These are phyloP conservation scores for Chrysomallon squamiferum DNA, from an alignment of 1,140 invertebrate genomes.

Conservation along the genomic window DNA sequence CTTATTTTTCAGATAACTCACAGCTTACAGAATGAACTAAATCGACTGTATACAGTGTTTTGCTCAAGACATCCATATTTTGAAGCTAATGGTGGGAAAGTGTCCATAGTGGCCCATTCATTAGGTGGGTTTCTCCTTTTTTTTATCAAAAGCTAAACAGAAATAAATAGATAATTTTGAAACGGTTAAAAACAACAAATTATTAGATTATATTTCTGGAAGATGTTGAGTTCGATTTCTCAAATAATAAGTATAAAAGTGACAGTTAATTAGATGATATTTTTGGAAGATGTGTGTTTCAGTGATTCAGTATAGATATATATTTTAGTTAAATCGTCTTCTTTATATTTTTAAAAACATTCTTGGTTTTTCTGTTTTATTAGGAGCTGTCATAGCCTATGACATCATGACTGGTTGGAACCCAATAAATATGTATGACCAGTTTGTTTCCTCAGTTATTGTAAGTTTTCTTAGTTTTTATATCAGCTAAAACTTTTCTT, in stretches of 20 bases:
- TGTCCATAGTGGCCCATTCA: conserved; percentile 80
- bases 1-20: conserved; percentile 69
- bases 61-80: conserved; percentile 74
- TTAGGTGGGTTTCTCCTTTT: conserved; percentile 68
- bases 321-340: too few species aligned
- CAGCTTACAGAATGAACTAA: conserved; percentile 74
- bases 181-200: too few species aligned
- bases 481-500: too few species aligned
- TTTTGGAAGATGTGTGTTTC: background rate
- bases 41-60: conserved; percentile 77
- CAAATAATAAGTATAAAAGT: too few species aligned
- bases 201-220: too few species aligned
- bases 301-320: too few species aligned
- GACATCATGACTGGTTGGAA: conserved; percentile 80
- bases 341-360: background rate
- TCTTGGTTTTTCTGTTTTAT: conserved; percentile 17
- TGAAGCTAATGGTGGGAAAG: conserved; percentile 72
- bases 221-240: too few species aligned
- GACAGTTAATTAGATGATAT: too few species aligned
- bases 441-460: conserved; percentile 58
- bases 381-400: conserved; percentile 78
- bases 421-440: conserved; percentile 66
- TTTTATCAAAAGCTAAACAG: too few species aligned
- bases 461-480: conserved; percentile 42
- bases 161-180: too few species aligned